Evolutionary conservation across 2,888 invertebrate species (phyloP).

Genomic region (Scaptomyza polygonia): DNA sequence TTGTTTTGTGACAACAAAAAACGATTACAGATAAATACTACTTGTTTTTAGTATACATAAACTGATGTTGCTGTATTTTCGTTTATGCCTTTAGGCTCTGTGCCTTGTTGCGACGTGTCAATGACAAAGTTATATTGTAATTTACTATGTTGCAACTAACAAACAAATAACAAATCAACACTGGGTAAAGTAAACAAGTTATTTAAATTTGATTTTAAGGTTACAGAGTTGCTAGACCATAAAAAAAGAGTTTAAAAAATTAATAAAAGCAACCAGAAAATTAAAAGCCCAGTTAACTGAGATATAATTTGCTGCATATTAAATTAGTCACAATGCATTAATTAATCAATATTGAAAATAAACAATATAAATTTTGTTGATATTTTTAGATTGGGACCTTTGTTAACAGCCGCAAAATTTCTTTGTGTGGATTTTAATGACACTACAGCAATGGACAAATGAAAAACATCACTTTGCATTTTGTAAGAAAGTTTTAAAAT

Average conservation of each 20-base stretch:
- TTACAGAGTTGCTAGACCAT: slow-evolving; percentile 11
- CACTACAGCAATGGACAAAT: too few relatives aligned
- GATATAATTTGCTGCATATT: slow-evolving; percentile 25
- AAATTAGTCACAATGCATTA: slow-evolving; percentile 20
- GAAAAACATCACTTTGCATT: too few relatives aligned
- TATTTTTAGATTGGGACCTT: not conserved
- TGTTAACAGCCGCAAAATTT: not conserved
- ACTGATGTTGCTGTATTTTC: slow-evolving; percentile 10
- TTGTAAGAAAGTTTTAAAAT: too few relatives aligned
- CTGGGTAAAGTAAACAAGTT: slow-evolving; percentile 32
- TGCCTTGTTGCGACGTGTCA: slow-evolving; percentile 33
- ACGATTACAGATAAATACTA: slow-evolving; percentile 31
- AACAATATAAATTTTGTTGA: slow-evolving; percentile 27
- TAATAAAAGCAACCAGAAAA: slow-evolving; percentile 15
- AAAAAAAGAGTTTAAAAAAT: slow-evolving; percentile 12
- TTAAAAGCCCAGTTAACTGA: slow-evolving; percentile 1
- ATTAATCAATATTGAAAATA: slow-evolving; percentile 41
- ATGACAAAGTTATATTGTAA: slow-evolving; percentile 52
- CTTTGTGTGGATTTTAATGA: not conserved
- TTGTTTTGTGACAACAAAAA: slow-evolving; percentile 18
- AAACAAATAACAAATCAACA: slow-evolving; percentile 29
- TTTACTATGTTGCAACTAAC: slow-evolving; percentile 58
- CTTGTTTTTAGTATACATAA: slow-evolving; percentile 2
- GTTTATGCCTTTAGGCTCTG: not conserved
- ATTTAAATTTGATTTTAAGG: slow-evolving; percentile 33